A percentile compares a stretch with the other conserved stretches of the same genome.
phyloP scores from a whole-genome alignment of 2,797 vertebrate species.

The Chromobotia macracanthus region DNA sequence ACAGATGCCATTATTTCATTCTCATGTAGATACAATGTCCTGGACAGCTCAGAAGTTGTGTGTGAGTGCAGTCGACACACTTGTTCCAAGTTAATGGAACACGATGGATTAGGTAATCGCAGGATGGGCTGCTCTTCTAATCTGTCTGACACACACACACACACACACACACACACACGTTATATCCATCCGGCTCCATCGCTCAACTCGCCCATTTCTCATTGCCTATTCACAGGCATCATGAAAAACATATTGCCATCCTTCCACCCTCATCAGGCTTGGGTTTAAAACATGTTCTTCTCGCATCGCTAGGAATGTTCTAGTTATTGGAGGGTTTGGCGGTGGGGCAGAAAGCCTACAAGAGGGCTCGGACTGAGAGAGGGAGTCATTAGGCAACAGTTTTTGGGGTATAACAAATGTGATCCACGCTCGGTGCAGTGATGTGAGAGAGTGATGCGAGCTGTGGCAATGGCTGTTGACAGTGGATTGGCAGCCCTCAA shows the following conservation, averaged over 20 bases:
- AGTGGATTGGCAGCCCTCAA: conserved; percentile 80
- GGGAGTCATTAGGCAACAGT: conserved; percentile 73
- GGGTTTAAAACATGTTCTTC: conserved; percentile 74
- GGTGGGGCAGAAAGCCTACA: background rate
- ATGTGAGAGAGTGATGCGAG: conserved; percentile 78
- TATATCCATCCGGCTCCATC: conserved; percentile 68
- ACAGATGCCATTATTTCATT: conserved; percentile 81
- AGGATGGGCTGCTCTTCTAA: conserved; percentile 72
- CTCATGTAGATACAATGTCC: conserved; percentile 74
- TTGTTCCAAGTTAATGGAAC: conserved; percentile 76
- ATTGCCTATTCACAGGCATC: conserved; percentile 71
- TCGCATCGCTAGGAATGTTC: conserved; percentile 74
- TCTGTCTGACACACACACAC: conserved; percentile 53
- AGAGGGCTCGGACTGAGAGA: conserved; percentile 66
- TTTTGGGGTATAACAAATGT: conserved; percentile 71
- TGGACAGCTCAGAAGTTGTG: conserved; percentile 62
- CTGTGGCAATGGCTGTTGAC: conserved; percentile 76
- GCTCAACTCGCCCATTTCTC: conserved; percentile 62
- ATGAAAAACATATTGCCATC: conserved; percentile 68
- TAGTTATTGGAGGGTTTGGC: conserved; percentile 73
- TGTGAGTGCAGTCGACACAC: conserved; percentile 45
- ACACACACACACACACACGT: conserved; percentile 26
- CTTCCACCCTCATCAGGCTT: conserved; percentile 68
- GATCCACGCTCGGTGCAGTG: conserved; percentile 76
- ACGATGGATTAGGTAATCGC: conserved; percentile 77